Conservation (phyloP, 2,113 vertebrate genomes). For the Scatophagus argus region DNA sequence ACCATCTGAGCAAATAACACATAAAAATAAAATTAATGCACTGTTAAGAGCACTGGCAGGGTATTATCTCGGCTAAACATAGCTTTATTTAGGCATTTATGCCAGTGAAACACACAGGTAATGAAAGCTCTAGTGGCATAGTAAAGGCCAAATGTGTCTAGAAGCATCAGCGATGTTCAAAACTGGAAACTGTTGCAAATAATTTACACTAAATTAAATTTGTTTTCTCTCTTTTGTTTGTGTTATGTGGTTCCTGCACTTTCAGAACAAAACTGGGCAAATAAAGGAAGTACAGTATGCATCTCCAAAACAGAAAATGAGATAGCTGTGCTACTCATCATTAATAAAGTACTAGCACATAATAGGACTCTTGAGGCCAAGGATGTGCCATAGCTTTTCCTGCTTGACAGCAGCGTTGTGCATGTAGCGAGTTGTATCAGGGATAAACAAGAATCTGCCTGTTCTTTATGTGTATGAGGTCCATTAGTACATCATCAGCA, state of each 20-base stretch:
- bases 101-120: background rate
- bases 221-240: background rate
- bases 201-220: background rate
- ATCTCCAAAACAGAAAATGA: no score
- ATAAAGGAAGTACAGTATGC: no score
- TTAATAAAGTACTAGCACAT: background rate
- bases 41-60: background rate
- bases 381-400: background rate
- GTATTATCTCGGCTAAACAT: background rate
- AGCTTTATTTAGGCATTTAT: background rate
- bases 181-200: background rate
- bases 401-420: background rate
- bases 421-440: background rate
- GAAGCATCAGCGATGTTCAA: background rate
- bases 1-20: background rate
- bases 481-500: conserved; percentile 15
- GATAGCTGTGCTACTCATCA: background rate
- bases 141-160: background rate
- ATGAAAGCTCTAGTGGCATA: background rate
- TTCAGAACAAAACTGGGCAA: background rate
- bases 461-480: background rate
- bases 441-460: background rate
- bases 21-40: background rate
- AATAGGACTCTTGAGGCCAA: background rate
- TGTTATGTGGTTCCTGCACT: no score